Evolutionary conservation across 2,113 vertebrate species (phyloP).

Genomic region (Caretta caretta): DNA sequence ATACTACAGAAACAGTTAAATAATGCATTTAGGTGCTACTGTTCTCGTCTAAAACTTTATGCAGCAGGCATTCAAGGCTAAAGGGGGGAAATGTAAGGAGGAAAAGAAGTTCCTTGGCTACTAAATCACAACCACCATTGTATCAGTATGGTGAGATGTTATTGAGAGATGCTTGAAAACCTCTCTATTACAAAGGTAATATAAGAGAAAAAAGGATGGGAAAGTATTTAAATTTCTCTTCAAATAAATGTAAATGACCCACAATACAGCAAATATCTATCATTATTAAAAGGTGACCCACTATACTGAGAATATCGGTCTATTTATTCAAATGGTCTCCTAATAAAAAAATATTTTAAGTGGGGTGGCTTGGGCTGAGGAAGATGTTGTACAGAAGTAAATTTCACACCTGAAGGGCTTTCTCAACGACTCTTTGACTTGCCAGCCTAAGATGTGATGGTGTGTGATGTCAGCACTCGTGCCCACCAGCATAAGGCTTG

Average conservation of each 20-base stretch:
- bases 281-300: conserved; percentile 5
- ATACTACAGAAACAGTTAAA: background rate
- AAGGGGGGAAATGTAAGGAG: background rate
- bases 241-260: background rate
- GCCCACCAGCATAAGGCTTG: background rate
- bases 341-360: background rate
- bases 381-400: background rate
- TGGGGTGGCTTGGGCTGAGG: background rate
- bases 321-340: background rate
- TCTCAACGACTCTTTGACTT: background rate
- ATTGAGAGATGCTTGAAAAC: background rate
- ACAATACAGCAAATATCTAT: background rate
- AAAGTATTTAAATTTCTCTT: background rate
- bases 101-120: background rate
- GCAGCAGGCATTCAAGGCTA: background rate
- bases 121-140: background rate
- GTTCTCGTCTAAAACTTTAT: background rate
- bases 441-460: background rate
- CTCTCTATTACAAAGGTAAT: conserved; percentile 4
- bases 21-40: background rate
- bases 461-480: background rate
- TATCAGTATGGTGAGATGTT: background rate
- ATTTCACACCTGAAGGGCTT: background rate
- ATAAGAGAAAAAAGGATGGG: background rate
- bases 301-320: background rate